Conservation (phyloP, 92 coral and sea anemone genomes). For the Porites rus region DNA sequence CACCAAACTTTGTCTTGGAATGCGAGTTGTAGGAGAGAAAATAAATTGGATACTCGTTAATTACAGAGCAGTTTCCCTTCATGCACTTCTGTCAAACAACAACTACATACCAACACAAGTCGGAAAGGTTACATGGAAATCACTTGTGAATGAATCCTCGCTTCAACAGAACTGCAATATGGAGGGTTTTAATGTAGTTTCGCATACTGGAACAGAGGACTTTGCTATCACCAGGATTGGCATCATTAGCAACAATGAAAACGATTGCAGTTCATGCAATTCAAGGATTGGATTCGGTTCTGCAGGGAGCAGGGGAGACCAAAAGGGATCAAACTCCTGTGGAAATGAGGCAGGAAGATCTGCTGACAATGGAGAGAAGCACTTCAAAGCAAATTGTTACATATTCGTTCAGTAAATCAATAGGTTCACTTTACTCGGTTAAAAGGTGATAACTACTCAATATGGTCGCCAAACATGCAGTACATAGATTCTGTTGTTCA, state of each 20-base stretch:
- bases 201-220: not conserved
- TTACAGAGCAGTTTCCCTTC: not conserved
- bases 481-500: no score
- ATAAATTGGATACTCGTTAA: slow-evolving; percentile 9
- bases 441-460: not conserved
- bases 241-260: no score
- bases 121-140: slow-evolving; percentile 41
- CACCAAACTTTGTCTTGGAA: slow-evolving; percentile 50
- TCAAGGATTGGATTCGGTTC: slow-evolving; percentile 27
- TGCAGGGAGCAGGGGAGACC: not conserved
- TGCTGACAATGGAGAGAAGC: slow-evolving; percentile 8
- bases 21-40: not conserved
- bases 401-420: slow-evolving; percentile 13
- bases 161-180: slow-evolving; percentile 32
- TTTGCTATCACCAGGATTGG: not conserved
- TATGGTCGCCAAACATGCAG: no score
- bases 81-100: slow-evolving; percentile 1
- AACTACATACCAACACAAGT: not conserved
- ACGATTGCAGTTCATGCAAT: no score
- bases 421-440: not conserved
- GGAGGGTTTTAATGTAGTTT: slow-evolving; percentile 43
- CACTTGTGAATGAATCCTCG: slow-evolving; percentile 27
- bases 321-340: slow-evolving; percentile 1
- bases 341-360: not conserved
- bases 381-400: slow-evolving; percentile 27